Percentiles rank a stretch among this genome's conserved stretches.
These are phyloP conservation scores for Leptatherina wallacei DNA, from an alignment of 2,797 vertebrate species.

Conservation along the genomic window DNA sequence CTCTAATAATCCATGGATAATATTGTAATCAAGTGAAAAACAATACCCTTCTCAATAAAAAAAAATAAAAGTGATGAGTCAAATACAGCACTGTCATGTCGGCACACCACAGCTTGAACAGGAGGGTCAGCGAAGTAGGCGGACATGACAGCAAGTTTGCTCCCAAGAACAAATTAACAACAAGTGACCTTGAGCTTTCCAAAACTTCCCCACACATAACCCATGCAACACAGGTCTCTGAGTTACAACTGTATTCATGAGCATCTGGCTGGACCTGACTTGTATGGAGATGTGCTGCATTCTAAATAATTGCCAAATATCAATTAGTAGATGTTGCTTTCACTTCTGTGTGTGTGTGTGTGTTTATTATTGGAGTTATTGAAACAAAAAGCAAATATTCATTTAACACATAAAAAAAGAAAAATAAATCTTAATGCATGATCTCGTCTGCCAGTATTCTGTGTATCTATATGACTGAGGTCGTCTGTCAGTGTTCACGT, in stretches of 20 bases:
- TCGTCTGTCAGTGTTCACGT: constrained; percentile 11
- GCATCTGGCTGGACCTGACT: constrained; percentile 78
- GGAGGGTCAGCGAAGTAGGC: constrained; percentile 36
- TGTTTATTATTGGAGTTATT: background rate
- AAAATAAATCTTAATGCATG: background rate
- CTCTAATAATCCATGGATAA: constrained; percentile 20
- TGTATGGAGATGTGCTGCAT: constrained; percentile 56
- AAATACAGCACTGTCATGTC: constrained; percentile 45
- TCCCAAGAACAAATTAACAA: constrained; percentile 62
- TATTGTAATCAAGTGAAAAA: background rate
- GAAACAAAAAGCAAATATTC: background rate
- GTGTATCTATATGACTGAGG: background rate
- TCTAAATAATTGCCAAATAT: constrained; percentile 59
- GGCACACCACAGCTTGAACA: constrained; percentile 28
- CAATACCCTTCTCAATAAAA: constrained; percentile 16
- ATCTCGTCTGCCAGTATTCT: background rate
- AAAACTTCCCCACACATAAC: constrained; percentile 67
- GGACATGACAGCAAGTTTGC: constrained; percentile 59
- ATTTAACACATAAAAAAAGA: background rate
- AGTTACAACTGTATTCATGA: constrained; percentile 82
- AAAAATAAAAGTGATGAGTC: constrained; percentile 35
- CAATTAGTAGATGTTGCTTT: constrained; percentile 44
- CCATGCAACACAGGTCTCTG: constrained; percentile 21
- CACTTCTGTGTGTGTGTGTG: constrained; percentile 23
- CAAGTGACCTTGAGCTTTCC: constrained; percentile 77